Percentiles rank a stretch among this genome's conserved stretches.
These are phyloP conservation scores for Scaptomyza tumidula DNA, from an alignment of 2,888 invertebrate genomes.

Conservation along the genomic window DNA sequence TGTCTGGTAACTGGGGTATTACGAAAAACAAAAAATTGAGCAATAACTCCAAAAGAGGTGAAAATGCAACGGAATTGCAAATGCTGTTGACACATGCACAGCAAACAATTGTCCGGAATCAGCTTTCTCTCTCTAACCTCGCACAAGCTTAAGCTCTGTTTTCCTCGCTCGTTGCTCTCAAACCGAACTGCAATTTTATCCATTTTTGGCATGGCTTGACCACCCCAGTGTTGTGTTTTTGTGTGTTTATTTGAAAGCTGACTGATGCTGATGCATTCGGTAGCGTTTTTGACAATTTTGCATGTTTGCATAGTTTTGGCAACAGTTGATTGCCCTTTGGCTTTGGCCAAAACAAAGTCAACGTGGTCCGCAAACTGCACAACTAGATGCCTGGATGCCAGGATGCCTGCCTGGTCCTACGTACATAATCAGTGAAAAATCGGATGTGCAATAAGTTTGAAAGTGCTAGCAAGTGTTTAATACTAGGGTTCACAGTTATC, in stretches of 20 bases:
- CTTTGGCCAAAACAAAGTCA: constrained; percentile 38
- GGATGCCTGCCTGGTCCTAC: no score
- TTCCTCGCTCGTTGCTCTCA: background rate
- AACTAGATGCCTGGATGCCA: background rate
- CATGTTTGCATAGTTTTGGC: constrained; percentile 73
- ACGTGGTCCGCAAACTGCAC: constrained; percentile 22
- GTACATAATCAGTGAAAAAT: constrained; percentile 40
- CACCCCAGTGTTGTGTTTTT: constrained; percentile 25
- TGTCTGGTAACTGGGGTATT: constrained; percentile 21
- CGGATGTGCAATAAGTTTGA: constrained; percentile 54
- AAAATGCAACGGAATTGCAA: constrained; percentile 76
- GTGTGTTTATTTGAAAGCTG: constrained; percentile 40
- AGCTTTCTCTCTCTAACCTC: constrained; percentile 40
- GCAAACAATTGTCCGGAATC: constrained; percentile 71
- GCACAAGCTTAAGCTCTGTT: background rate
- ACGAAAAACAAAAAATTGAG: constrained; percentile 25
- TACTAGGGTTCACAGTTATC: constrained; percentile 9
- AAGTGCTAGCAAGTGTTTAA: constrained; percentile 10
- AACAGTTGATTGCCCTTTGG: constrained; percentile 77
- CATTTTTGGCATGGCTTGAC: constrained; percentile 15
- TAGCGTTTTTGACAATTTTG: constrained; percentile 59
- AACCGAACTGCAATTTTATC: constrained; percentile 18
- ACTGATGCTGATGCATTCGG: constrained; percentile 24
- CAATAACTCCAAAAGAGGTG: constrained; percentile 67
- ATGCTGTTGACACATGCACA: constrained; percentile 79